These are phyloP conservation scores for Tapirus terrestris DNA, from an alignment of 2,113 vertebrate species.

Conservation along the genomic window DNA sequence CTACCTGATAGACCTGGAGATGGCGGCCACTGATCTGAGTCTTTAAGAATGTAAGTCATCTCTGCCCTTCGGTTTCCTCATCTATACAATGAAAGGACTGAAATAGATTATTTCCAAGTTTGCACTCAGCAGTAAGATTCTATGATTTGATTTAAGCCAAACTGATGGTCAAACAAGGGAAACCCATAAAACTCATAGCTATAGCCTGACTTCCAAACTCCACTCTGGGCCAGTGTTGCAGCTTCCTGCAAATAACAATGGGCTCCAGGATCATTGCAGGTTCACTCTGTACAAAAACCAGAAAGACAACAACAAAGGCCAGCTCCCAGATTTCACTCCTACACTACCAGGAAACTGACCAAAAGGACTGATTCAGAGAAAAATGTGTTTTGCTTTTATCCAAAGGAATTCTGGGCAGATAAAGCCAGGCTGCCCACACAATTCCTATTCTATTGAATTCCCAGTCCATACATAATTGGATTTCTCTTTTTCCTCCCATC, in stretches of 20 bases:
- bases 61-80: background rate
- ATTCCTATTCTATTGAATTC: background rate
- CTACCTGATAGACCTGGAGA: background rate
- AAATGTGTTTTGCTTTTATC: background rate
- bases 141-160: background rate
- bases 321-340: background rate
- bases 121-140: constrained; percentile 1
- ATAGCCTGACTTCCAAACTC: background rate
- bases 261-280: background rate
- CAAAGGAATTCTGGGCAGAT: background rate
- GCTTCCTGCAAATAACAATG: background rate
- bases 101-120: constrained; percentile 35
- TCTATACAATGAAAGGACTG: background rate
- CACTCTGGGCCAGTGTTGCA: background rate
- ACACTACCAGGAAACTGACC: background rate
- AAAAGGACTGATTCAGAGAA: background rate
- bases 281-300: background rate
- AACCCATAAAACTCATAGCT: background rate
- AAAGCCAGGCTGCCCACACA: constrained; percentile 8
- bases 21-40: background rate
- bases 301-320: background rate
- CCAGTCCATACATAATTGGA: background rate
- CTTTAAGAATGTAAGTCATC: background rate
- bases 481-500: constrained; percentile 2
- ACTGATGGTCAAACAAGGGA: background rate